These are phyloP conservation scores for Hydropsyche tenuis DNA, from an alignment of 1,140 invertebrate genomes.

Conservation along the genomic window DNA sequence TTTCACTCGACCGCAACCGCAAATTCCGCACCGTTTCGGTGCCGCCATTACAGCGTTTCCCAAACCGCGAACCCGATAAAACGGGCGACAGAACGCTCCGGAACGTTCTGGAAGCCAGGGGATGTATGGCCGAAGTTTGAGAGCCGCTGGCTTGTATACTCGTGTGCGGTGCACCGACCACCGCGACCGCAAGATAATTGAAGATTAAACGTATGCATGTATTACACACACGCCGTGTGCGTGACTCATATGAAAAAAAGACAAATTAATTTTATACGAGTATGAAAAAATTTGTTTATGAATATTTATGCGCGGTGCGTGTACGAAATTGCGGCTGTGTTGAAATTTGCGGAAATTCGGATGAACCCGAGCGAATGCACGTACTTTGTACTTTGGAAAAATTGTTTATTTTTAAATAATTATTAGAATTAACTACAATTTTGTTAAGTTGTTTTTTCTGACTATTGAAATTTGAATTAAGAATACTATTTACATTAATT, in stretches of 20 bases:
- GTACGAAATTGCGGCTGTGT: too few species aligned
- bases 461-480: too few species aligned
- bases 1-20: slow-evolving; percentile 7
- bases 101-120: too few species aligned
- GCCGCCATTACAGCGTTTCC: neutral
- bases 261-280: neutral
- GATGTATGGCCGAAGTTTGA: neutral
- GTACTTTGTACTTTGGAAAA: too few species aligned
- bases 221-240: neutral
- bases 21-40: slow-evolving; percentile 9
- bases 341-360: too few species aligned
- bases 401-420: too few species aligned
- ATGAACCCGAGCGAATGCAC: too few species aligned
- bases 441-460: too few species aligned
- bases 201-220: slow-evolving; percentile 12
- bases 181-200: slow-evolving; percentile 25
- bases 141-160: slow-evolving; percentile 6
- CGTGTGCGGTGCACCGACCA: slow-evolving; percentile 10
- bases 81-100: neutral
- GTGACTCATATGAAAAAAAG: neutral
- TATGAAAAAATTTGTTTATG: neutral
- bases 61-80: neutral
- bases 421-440: too few species aligned
- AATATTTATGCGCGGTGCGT: too few species aligned
- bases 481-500: too few species aligned